phyloP scores from a whole-genome alignment of 2,113 vertebrate genomes.

The Empidonax alnorum region DNA sequence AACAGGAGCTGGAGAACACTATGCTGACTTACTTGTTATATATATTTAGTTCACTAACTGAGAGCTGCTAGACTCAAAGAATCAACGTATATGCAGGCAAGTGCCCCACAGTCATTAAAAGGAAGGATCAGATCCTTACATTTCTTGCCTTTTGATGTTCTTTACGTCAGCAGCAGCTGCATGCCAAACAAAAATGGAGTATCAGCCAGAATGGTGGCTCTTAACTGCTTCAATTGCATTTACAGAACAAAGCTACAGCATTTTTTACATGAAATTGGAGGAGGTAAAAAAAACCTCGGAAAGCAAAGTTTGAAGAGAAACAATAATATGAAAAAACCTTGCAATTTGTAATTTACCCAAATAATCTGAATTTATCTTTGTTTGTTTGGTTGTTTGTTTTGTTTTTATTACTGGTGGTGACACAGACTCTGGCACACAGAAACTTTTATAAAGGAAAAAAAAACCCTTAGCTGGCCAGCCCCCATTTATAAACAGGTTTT shows the following conservation, averaged over 20 bases:
- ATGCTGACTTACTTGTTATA: not conserved
- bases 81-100: not conserved
- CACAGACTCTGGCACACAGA: not conserved
- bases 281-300: not conserved
- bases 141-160: not conserved
- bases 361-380: not conserved
- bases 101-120: not conserved
- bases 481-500: not conserved
- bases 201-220: not conserved
- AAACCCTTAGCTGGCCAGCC: not conserved
- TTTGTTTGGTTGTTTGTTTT: not conserved
- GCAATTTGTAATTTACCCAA: not conserved
- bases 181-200: rapidly evolving
- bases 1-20: not conserved
- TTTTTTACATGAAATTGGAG: not conserved
- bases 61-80: not conserved
- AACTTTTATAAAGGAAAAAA: not conserved
- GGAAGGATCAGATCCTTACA: not conserved
- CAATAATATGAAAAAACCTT: not conserved
- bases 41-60: not conserved
- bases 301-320: not conserved
- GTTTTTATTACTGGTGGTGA: not conserved
- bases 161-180: not conserved
- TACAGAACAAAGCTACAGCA: not conserved
- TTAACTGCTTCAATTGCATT: not conserved